phyloP scores from a whole-genome alignment of 2,797 vertebrate species.

The Artibeus lituratus region DNA sequence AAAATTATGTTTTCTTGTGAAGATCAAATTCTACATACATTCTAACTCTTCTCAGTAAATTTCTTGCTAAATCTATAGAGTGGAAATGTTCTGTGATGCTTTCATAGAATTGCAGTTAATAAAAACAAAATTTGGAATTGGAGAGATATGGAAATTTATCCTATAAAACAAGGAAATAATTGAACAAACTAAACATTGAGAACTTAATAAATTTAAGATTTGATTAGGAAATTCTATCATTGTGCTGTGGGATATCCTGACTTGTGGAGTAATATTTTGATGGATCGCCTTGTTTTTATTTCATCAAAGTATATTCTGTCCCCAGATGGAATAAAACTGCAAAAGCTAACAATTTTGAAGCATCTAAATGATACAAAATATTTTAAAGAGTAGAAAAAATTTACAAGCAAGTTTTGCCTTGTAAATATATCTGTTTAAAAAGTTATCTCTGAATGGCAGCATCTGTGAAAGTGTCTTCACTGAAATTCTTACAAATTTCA shows the following conservation, averaged over 20 bases:
- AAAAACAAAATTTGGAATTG: not conserved
- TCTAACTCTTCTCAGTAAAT: not conserved
- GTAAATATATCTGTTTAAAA: not conserved
- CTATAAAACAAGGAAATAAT: not conserved
- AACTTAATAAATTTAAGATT: not conserved
- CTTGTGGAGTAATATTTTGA: not conserved
- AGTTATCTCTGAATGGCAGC: not conserved
- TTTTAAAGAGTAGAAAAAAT: not conserved
- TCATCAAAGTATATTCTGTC: not conserved
- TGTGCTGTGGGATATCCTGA: not conserved
- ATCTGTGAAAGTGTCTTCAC: not conserved
- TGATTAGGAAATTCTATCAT: slow-evolving; percentile 17
- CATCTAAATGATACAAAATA: not conserved
- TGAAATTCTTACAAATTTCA: not conserved
- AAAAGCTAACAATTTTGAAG: not conserved
- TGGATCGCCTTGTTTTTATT: not conserved
- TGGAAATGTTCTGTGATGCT: not conserved
- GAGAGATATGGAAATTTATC: not conserved
- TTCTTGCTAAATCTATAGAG: not conserved
- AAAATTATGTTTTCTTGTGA: not conserved
- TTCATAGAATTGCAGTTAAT: not conserved
- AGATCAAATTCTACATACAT: not conserved
- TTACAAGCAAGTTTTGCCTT: not conserved
- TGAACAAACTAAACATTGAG: not conserved
- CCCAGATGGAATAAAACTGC: not conserved